These are phyloP conservation scores for Tricholaema leucomelas DNA, from an alignment of 2,113 vertebrate species.

Conservation along the genomic window DNA sequence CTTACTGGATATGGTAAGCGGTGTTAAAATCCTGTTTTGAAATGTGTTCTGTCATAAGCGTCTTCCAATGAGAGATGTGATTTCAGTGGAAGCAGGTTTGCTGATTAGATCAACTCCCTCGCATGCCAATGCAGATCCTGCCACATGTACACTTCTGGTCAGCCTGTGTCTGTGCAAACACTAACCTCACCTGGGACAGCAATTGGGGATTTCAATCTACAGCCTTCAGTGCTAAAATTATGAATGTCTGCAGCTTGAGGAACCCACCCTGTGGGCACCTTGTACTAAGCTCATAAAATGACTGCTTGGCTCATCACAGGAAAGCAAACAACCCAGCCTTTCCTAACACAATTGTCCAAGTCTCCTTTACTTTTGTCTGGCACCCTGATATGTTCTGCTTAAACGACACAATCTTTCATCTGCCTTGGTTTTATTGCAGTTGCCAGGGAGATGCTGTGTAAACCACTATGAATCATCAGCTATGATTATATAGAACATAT, in stretches of 20 bases:
- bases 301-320: not conserved
- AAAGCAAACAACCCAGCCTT: not conserved
- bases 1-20: not conserved
- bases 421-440: not conserved
- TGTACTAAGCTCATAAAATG: not conserved
- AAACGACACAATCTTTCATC: not conserved
- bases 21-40: not conserved
- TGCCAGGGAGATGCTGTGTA: not conserved
- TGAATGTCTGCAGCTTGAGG: not conserved
- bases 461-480: not conserved
- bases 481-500: not conserved
- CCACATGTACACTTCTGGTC: not conserved
- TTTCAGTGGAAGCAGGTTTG: not conserved
- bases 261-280: not conserved
- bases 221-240: not conserved
- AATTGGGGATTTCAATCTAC: not conserved
- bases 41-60: not conserved
- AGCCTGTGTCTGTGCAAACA: not conserved
- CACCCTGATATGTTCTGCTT: not conserved
- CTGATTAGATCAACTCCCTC: not conserved
- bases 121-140: not conserved
- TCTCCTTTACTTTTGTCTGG: not conserved
- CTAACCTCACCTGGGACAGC: not conserved
- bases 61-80: not conserved
- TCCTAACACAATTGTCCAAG: not conserved